Conservation (phyloP, 64 coral and sea anemone species). For the Catalaphyllia jardinei region DNA sequence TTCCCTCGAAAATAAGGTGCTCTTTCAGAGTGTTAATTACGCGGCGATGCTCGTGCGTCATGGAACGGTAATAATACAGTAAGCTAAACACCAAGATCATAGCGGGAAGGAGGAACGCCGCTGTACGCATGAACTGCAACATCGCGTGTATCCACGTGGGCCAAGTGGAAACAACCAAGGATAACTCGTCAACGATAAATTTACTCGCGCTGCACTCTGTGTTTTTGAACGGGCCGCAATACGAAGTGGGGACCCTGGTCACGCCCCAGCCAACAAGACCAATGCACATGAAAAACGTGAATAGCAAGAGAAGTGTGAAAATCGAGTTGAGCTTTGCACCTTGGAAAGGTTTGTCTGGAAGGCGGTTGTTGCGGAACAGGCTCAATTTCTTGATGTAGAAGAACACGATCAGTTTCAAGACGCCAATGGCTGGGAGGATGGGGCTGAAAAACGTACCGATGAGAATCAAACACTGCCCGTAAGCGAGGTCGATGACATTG, state of each 20-base stretch:
- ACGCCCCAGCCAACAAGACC: slow-evolving; percentile 81
- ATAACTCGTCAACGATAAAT: slow-evolving; percentile 66
- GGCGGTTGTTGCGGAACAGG: slow-evolving; percentile 76
- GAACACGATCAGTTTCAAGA: slow-evolving; percentile 69
- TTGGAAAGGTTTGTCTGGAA: slow-evolving; percentile 79
- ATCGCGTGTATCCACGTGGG: slow-evolving; percentile 53
- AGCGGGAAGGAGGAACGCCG: slow-evolving; percentile 76
- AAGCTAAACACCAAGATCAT: slow-evolving; percentile 31
- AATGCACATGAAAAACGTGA: slow-evolving; percentile 79
- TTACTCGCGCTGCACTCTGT: slow-evolving; percentile 40
- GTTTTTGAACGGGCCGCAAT: slow-evolving; percentile 85
- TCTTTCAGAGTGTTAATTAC: slow-evolving; percentile 49
- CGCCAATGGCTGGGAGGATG: slow-evolving; percentile 66
- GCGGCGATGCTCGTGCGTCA: slow-evolving; percentile 18
- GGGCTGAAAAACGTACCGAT: slow-evolving; percentile 87
- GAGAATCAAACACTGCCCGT: slow-evolving; percentile 87
- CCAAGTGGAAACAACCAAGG: slow-evolving; percentile 60
- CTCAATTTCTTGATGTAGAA: slow-evolving; percentile 94
- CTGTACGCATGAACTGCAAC: slow-evolving; percentile 63
- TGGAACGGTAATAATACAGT: slow-evolving; percentile 51
- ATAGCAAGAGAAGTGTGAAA: slow-evolving; percentile 72
- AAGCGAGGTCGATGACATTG: slow-evolving; percentile 88
- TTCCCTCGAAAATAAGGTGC: slow-evolving; percentile 47
- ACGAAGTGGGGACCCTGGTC: slow-evolving; percentile 70
- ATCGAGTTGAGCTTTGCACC: slow-evolving; percentile 80